These are phyloP conservation scores for Huso huso DNA, from an alignment of 2,797 vertebrate species.

Conservation along the genomic window DNA sequence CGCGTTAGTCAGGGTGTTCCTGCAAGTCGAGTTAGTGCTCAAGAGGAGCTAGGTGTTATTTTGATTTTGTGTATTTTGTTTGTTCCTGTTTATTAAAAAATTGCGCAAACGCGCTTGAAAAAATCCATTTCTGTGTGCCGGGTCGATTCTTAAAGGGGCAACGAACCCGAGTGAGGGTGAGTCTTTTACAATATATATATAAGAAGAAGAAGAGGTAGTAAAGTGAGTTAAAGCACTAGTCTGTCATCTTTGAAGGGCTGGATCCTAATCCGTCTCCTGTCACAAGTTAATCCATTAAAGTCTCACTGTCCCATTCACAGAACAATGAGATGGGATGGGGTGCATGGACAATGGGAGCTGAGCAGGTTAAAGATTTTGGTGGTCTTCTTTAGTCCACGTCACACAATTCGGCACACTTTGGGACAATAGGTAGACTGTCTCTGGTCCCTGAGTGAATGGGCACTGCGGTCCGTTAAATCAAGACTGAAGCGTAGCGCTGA, in stretches of 20 bases:
- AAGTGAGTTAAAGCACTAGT: constrained; percentile 59
- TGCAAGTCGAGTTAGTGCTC: no score
- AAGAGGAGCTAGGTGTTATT: no score
- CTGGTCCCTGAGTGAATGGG: constrained; percentile 5
- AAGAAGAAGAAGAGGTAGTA: neutral
- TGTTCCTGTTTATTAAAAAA: no score
- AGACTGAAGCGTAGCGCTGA: constrained; percentile 37
- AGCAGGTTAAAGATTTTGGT: neutral
- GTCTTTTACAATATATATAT: no score
- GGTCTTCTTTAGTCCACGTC: constrained; percentile 11
- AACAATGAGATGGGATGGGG: constrained; percentile 5
- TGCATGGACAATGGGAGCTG: neutral
- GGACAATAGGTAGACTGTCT: neutral
- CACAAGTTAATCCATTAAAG: constrained; percentile 16
- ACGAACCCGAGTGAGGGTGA: no score
- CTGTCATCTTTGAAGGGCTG: constrained; percentile 61
- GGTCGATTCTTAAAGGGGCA: no score
- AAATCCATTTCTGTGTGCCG: no score
- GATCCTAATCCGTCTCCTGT: constrained; percentile 59
- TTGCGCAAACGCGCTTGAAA: no score
- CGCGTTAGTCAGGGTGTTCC: no score
- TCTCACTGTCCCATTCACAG: constrained; percentile 58
- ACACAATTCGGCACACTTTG: constrained; percentile 16
- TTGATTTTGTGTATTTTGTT: no score
- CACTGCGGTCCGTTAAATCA: constrained; percentile 28